Base-by-base conservation (phyloP, 2,113 vertebrate species). In the Oophaga pumilio region DNA sequence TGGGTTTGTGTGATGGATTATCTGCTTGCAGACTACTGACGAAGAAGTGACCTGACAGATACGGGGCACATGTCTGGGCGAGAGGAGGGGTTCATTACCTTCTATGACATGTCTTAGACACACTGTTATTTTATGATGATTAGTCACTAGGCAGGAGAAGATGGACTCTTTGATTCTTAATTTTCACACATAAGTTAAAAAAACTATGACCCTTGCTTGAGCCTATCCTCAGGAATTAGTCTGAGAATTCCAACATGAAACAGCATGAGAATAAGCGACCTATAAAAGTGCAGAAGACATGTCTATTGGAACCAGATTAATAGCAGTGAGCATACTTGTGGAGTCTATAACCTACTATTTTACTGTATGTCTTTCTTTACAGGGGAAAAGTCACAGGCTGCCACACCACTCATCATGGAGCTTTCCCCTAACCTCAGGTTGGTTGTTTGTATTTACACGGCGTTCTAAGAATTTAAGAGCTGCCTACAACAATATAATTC, bases 191-290 rank as follows among this genome's bases (percentile, higher is more conserved):
- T 13, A 57, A 57, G 24, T 59, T 64, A n/a, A 68, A 62, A 79
- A 79, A 69, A 56, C 20, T 28, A 33, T 86, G 60, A 56, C 60
- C 85, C 71, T 13, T 69, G 50, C 52, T 17, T 9, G 18, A 68
- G 76, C 69, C 60, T 68, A 76, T 76, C 74, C 74, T 50, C 62
- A 68, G 74, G 84, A 85, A 85, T 86, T 60, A 77, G 76, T 79
- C 76, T 86, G 76, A 69, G 76, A 86, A 86, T 86, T 79, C 56
- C 9, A 79, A 56, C 53, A 76, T 86, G 74, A 68, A 86, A 69
- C 56, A 52, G 49, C 74, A 69, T 20, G 62, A 56, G 62, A 86
- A n/a, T 20, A 50, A 28, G 52, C 69, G 43, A 68, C 49, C 18
- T 26, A 33, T 57, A 79, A 79, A 69, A 66, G 28, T 57, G 15